Evolutionary conservation across 2,888 invertebrate species (phyloP).

Genomic region (Eudemis profundana): DNA sequence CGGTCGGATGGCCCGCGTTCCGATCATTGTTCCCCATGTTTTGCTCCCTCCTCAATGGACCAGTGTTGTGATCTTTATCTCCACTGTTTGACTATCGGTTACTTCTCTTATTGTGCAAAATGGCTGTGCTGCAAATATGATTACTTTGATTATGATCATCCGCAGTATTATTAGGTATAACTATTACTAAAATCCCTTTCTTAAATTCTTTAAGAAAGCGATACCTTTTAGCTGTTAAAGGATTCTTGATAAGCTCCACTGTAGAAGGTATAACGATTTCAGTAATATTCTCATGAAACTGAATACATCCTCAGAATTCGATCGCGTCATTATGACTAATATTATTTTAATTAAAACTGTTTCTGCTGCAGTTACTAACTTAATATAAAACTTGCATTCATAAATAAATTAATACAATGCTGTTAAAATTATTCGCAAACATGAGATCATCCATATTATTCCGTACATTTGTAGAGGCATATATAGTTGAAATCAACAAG

Average conservation of each 20-base stretch:
- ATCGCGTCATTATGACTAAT: not conserved
- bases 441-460: slow-evolving; percentile 35
- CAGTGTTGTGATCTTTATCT: slow-evolving; percentile 40
- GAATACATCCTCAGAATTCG: not conserved
- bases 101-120: slow-evolving; percentile 13
- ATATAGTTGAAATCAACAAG: slow-evolving; percentile 30
- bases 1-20: slow-evolving; percentile 68
- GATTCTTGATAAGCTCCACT: too few relatives aligned
- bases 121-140: not conserved
- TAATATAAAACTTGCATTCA: slow-evolving; percentile 14
- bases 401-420: slow-evolving; percentile 22
- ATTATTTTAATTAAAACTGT: slow-evolving; percentile 9
- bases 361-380: slow-evolving; percentile 28
- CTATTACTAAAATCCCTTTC: too few relatives aligned
- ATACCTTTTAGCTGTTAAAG: too few relatives aligned
- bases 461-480: not conserved
- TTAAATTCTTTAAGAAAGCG: too few relatives aligned
- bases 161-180: not conserved
- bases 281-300: too few relatives aligned
- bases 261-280: too few relatives aligned
- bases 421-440: slow-evolving; percentile 32
- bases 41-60: slow-evolving; percentile 32
- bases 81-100: slow-evolving; percentile 9
- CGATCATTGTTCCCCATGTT: slow-evolving; percentile 56
- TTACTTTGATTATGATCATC: not conserved